Percentiles rank a stretch among this genome's conserved stretches.
Evolutionary conservation across 2,113 vertebrate genomes (phyloP).

Genomic region (Baryphthengus martii): DNA sequence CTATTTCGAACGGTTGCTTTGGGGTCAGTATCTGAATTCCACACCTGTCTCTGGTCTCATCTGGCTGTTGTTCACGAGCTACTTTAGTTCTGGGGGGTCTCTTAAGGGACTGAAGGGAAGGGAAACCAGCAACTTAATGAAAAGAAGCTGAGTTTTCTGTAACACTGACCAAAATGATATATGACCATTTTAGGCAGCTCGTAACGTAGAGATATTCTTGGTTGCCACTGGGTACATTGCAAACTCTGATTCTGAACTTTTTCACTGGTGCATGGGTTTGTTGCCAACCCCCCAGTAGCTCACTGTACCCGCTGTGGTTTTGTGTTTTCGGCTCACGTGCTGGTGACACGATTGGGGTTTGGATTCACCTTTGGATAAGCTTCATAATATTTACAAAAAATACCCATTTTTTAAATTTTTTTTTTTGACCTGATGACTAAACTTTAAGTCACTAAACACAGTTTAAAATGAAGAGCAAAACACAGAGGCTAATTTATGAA

Average conservation of each 20-base stretch:
- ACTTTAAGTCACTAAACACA: not conserved
- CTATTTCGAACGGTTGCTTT: not conserved
- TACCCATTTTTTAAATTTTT: not conserved
- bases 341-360: not conserved
- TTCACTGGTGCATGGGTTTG: not conserved
- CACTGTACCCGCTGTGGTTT: not conserved
- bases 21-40: not conserved
- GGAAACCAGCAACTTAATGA: not conserved
- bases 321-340: not conserved
- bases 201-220: not conserved
- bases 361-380: not conserved
- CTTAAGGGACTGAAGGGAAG: not conserved
- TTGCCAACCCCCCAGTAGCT: not conserved
- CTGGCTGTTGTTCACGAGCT: not conserved
- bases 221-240: not conserved
- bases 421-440: not conserved
- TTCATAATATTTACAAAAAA: not conserved
- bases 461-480: not conserved
- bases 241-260: not conserved
- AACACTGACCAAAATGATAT: not conserved
- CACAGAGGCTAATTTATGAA: not conserved
- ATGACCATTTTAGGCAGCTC: fast-evolving
- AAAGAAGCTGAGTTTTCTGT: not conserved
- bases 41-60: not conserved
- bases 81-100: not conserved